Conservation (phyloP, 2,797 vertebrate genomes). For the Chelonia mydas region DNA sequence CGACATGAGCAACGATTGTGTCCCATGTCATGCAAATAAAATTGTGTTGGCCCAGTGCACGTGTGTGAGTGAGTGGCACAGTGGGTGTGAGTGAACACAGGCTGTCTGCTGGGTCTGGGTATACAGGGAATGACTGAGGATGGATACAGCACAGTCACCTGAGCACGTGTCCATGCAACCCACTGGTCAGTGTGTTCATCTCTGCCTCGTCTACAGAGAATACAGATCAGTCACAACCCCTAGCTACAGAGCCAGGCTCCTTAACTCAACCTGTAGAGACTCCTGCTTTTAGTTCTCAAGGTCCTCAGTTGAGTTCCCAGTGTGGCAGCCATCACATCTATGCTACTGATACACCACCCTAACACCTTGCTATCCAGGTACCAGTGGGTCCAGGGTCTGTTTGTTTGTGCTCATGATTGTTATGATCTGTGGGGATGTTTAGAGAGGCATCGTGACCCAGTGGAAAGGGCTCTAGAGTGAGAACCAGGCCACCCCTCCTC, state of each 20-base stretch:
- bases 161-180: not conserved
- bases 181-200: fast-evolving
- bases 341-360: fast-evolving
- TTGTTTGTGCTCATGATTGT: not conserved
- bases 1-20: fast-evolving
- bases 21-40: fast-evolving
- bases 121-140: fast-evolving
- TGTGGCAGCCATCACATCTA: fast-evolving
- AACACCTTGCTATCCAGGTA: not conserved
- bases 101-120: fast-evolving
- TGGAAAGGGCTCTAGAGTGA: not conserved
- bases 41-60: fast-evolving
- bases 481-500: not conserved
- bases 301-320: not conserved
- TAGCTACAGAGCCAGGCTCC: not conserved
- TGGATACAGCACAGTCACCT: not conserved
- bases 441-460: not conserved
- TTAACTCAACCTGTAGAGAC: not conserved
- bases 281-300: too few species aligned
- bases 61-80: fast-evolving
- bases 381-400: not conserved
- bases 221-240: not conserved
- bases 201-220: not conserved
- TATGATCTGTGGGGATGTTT: not conserved
- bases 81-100: not conserved